phyloP scores from a whole-genome alignment of 2,113 vertebrate species.

The Orthonyx spaldingii region DNA sequence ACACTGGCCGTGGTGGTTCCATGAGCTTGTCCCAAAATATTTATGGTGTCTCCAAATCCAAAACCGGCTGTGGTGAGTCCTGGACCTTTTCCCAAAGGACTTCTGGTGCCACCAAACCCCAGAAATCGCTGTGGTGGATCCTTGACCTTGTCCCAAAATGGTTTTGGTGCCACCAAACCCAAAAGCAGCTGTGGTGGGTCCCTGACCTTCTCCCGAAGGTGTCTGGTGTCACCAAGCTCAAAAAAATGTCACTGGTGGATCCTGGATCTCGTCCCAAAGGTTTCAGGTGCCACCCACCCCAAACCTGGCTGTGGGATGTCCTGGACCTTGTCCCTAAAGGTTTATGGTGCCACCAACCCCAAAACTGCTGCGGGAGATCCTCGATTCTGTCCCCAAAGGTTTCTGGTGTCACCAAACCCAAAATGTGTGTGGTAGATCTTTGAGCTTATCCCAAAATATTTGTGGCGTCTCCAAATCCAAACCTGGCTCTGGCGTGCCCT shows the following conservation, averaged over 20 bases:
- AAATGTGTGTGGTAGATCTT: neutral
- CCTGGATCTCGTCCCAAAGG: neutral
- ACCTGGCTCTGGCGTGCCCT: no score
- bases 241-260: fast-evolving
- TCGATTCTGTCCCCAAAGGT: neutral
- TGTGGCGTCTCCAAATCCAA: no score
- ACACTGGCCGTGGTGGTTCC: neutral
- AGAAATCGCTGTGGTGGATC: neutral
- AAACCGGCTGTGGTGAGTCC: neutral
- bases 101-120: no score
- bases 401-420: neutral
- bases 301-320: fast-evolving
- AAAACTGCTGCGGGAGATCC: neutral
- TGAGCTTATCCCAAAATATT: no score
- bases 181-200: neutral
- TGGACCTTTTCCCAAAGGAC: neutral
- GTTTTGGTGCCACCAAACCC: neutral
- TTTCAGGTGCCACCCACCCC: neutral
- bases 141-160: neutral
- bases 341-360: neutral
- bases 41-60: neutral
- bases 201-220: neutral
- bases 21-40: fast-evolving
- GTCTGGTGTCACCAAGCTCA: neutral
- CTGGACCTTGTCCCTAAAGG: neutral